phyloP scores from a whole-genome alignment of 2,888 invertebrate genomes.

The Drosophila hamatofila region DNA sequence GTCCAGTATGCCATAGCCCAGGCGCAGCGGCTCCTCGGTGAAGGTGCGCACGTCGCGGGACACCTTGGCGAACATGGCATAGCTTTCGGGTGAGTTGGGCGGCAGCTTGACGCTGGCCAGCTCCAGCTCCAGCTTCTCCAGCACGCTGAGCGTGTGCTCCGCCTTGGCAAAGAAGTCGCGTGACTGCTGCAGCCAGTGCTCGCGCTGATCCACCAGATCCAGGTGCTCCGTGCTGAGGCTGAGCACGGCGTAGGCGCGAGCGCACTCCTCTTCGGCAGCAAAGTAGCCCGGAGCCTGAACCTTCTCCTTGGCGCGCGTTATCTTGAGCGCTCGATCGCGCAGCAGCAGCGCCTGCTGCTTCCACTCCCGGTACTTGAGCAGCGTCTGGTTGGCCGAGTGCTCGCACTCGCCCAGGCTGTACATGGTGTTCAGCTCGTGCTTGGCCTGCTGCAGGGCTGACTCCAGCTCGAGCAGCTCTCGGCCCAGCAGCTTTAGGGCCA shows the following conservation, averaged over 20 bases:
- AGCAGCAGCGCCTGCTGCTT: conserved; percentile 90
- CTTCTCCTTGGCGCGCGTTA: conserved; percentile 92
- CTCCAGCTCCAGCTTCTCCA: conserved; percentile 91
- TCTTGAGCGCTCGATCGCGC: conserved; percentile 91
- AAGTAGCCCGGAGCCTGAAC: conserved; percentile 90
- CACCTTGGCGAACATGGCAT: conserved; percentile 89
- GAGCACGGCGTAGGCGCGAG: conserved; percentile 89
- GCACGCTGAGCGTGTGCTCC: conserved; percentile 89
- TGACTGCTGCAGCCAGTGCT: conserved; percentile 88
- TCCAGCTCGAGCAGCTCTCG: conserved; percentile 90
- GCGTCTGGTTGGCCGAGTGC: conserved; percentile 88
- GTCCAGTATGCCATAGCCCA: conserved; percentile 91
- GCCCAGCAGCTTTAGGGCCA: conserved; percentile 90
- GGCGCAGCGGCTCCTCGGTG: conserved; percentile 88
- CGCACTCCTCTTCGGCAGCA: conserved; percentile 89
- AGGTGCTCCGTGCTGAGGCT: conserved; percentile 90
- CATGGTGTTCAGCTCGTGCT: conserved; percentile 86
- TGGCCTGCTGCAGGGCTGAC: conserved; percentile 87
- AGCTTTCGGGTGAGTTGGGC: conserved; percentile 88
- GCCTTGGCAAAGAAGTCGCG: conserved; percentile 91
- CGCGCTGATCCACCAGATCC: conserved; percentile 89
- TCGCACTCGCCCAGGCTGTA: conserved; percentile 89
- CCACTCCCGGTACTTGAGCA: conserved; percentile 89
- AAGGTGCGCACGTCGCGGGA: conserved; percentile 89
- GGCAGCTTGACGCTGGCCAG: conserved; percentile 88